Conservation (phyloP, 2,888 invertebrate genomes). For the Pandemis heparana region DNA sequence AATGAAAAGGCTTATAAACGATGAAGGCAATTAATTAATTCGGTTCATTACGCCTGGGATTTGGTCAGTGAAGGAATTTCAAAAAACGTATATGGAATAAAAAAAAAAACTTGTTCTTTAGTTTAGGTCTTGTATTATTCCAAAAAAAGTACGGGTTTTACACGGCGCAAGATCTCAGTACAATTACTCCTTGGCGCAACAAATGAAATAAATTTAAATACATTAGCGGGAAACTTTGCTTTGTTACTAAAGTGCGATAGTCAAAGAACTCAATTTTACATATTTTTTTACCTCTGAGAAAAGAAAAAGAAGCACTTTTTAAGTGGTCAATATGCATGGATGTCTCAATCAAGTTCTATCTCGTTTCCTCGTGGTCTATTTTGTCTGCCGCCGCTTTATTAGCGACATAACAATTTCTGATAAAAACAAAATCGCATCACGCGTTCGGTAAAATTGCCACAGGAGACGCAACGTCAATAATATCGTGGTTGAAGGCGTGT, state of each 20-base stretch:
- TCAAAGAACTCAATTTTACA: background rate
- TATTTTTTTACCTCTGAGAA: background rate
- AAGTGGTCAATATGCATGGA: too few species aligned
- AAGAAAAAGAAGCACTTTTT: background rate
- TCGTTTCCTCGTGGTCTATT: background rate
- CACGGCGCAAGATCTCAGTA: background rate
- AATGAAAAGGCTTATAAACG: background rate
- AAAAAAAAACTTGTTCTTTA: background rate
- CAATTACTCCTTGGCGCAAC: background rate
- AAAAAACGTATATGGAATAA: background rate
- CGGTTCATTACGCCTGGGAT: background rate
- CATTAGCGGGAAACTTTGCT: background rate
- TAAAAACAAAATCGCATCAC: background rate
- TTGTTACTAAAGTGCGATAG: background rate
- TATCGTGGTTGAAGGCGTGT: background rate
- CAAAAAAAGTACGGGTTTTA: background rate
- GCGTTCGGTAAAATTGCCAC: background rate
- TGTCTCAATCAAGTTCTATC: too few species aligned
- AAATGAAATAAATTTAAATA: constrained; percentile 12
- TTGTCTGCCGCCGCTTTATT: background rate
- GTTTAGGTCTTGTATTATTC: constrained; percentile 3
- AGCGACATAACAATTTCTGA: background rate
- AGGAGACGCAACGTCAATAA: constrained; percentile 4
- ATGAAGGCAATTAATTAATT: background rate
- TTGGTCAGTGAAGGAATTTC: background rate